Percentiles rank a stretch among this genome's conserved stretches.
Evolutionary conservation across 2,888 invertebrate species (phyloP).

Genomic region (Orthonevra nobilis): DNA sequence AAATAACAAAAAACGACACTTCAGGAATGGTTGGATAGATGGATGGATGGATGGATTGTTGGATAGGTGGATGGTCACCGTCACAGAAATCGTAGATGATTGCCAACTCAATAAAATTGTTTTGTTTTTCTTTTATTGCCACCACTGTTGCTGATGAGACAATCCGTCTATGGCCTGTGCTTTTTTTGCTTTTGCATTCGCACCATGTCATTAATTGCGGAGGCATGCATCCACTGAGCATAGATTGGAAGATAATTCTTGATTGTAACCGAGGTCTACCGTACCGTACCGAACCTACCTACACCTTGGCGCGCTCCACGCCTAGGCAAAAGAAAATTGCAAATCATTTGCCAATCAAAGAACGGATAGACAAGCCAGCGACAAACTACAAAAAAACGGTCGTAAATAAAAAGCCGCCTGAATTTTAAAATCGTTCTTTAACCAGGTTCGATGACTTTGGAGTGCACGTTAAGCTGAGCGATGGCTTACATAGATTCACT

Average conservation of each 20-base stretch:
- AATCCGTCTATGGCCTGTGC: conserved; percentile 7
- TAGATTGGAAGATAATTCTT: conserved; percentile 49
- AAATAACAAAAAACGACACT: conserved; percentile 2
- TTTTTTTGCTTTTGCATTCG: conserved; percentile 22
- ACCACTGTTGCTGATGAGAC: conserved; percentile 9
- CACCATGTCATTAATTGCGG: conserved; percentile 53
- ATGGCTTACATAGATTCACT: conserved; percentile 27
- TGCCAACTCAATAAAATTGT: conserved; percentile 58
- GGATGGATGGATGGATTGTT: conserved; percentile 36
- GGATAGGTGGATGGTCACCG: conserved; percentile 46
- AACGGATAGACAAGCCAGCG: conserved; percentile 38
- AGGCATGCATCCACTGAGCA: conserved; percentile 32
- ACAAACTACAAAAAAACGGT: conserved; percentile 56
- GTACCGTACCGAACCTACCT: too few relatives aligned
- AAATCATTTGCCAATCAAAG: conserved; percentile 64
- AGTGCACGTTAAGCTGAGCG: conserved; percentile 14
- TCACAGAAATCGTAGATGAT: conserved; percentile 51
- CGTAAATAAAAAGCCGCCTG: conserved; percentile 42
- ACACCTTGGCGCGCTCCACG: conserved; percentile 32
- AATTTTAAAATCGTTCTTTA: conserved; percentile 35
- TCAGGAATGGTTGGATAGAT: neutral
- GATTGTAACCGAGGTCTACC: conserved; percentile 43
- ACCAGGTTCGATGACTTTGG: conserved; percentile 49
- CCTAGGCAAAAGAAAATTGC: conserved; percentile 57
- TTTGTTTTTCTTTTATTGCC: conserved; percentile 13